Evolutionary conservation across 1,140 invertebrate species (phyloP).

Genomic region (Megalonaias nervosa): DNA sequence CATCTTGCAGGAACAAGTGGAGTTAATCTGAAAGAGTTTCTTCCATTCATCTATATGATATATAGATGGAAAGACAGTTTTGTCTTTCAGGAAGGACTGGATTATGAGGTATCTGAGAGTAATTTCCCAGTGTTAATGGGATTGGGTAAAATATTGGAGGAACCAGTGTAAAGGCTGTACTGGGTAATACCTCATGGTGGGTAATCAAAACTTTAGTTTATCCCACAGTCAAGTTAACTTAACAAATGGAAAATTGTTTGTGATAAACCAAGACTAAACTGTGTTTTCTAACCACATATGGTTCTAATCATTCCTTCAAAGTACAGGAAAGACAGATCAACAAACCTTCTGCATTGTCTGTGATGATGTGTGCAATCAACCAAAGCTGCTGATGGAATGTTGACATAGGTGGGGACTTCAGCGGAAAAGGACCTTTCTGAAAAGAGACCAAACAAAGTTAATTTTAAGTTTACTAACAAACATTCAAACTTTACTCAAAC

Average conservation of each 20-base stretch:
- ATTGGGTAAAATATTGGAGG: no score
- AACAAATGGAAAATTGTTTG: not conserved
- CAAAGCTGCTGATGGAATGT: constrained; percentile 95
- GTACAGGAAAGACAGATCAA: constrained; percentile 1
- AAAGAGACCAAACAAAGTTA: constrained; percentile 4
- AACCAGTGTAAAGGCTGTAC: not conserved
- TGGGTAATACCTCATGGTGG: not conserved
- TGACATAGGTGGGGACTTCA: constrained; percentile 87
- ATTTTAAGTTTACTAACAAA: no score
- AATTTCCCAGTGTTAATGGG: no score
- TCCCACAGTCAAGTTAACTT: not conserved
- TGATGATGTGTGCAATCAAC: constrained; percentile 89
- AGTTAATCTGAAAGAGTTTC: no score
- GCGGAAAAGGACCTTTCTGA: constrained; percentile 85
- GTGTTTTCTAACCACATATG: no score
- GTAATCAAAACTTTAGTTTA: not conserved
- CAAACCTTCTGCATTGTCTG: constrained; percentile 88
- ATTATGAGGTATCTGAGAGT: not conserved
- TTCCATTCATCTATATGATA: no score
- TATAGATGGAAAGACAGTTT: not conserved
- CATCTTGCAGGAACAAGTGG: no score
- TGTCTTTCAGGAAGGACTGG: not conserved
- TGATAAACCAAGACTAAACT: not conserved
- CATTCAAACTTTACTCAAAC: no score
- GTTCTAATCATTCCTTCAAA: no score